Conservation (phyloP, 2,797 vertebrate species). For the Sebastes baramenuke region DNA sequence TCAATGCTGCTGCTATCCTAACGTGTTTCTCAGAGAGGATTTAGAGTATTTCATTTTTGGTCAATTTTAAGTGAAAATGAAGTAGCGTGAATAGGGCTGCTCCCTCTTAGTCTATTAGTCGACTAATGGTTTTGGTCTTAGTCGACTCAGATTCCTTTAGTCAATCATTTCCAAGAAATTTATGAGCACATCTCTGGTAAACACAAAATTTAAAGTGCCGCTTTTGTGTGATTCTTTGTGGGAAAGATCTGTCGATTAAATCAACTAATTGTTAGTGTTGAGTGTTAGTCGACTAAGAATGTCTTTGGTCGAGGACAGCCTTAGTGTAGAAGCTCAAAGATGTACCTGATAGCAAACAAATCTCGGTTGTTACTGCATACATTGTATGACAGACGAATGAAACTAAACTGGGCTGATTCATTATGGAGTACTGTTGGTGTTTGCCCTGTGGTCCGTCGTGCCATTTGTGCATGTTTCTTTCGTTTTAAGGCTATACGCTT, state of each 20-base stretch:
- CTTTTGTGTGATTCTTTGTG: background rate
- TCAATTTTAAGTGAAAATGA: background rate
- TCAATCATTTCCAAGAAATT: too few relatives aligned
- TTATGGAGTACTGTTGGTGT: background rate
- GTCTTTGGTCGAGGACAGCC: too few relatives aligned
- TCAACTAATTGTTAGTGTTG: too few relatives aligned
- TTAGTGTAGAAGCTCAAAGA: background rate
- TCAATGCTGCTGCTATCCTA: background rate
- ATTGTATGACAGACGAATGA: background rate
- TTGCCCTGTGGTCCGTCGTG: background rate
- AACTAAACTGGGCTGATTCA: background rate
- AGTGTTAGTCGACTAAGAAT: too few relatives aligned
- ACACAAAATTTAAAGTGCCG: too few relatives aligned
- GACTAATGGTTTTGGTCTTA: background rate
- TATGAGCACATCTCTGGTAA: too few relatives aligned
- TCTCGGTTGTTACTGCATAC: background rate
- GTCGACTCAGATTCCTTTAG: background rate
- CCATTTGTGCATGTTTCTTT: conserved; percentile 24
- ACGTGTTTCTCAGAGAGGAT: background rate
- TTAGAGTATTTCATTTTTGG: background rate
- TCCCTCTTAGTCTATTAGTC: too few relatives aligned
- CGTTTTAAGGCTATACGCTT: conserved; percentile 9
- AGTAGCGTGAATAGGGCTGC: background rate
- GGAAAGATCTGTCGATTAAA: too few relatives aligned
- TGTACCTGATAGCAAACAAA: background rate